Base-by-base conservation (phyloP, 2,888 invertebrate species). In the Aleiodes testaceus region DNA sequence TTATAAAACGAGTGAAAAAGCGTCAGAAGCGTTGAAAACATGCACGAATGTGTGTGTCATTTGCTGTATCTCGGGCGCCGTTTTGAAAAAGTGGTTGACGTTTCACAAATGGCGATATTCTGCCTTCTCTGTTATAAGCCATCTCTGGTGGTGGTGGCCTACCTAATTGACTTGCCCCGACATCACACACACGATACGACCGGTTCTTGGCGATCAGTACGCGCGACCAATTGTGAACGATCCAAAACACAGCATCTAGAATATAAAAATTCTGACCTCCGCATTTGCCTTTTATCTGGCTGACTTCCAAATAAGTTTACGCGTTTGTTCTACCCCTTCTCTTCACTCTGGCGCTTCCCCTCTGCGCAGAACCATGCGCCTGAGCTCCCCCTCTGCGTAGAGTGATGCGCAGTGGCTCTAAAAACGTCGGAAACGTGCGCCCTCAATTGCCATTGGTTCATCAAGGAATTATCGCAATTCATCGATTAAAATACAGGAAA, bases 171-270 rank as follows among this genome's bases (percentile, higher is more conserved):
- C 70, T 65, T 65, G 47, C 55, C 55, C 55, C 47, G 55, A 53
- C 70, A 65, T 66, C 70, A 65, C 70, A 55, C 55, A 49, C 49
- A 49, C 1, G 49, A 65, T 30, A 66, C 70, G 69, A 72, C 59
- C 70, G 70, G 70, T 61, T 70, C 36, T 70, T n/a, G n/a, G n/a
- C 73, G 64, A 70, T 65, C 65, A 73, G 52, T 70, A 14, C 70
- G 68, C 70, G 66, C 70, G 70, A 70, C 73, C 70, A 64, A 64
- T 64, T 53, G 69, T 26, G 26, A 26, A 26, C 26, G 26, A 26
- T 26, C 26, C 26, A 26, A 26, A 26, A 26, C 26, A 26, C 4
- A 26, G 26, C 26, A 5, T 26, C 26, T 26, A 26, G 26, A 5
- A 26, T 5, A 26, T 26, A 26, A 26, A 26, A 26, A 26, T 26